Evolutionary conservation across 1,140 invertebrate species (phyloP).

Genomic region (Ceratitis capitata): DNA sequence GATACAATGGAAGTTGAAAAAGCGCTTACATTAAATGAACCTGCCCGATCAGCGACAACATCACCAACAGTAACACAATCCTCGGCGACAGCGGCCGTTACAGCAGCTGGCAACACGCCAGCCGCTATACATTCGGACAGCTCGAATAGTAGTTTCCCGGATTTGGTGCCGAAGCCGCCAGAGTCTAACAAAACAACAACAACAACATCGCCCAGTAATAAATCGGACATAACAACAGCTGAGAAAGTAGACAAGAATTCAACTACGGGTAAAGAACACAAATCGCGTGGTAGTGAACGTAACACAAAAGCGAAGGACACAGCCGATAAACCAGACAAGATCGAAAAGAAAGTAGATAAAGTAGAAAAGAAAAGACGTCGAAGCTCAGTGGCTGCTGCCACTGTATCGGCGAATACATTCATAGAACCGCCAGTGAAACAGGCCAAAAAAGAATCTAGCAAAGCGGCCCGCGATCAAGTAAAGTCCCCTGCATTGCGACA

Average conservation of each 20-base stretch:
- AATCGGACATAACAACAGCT: not conserved
- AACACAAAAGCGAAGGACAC: not conserved
- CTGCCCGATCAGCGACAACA: conserved; percentile 19
- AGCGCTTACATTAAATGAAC: not conserved
- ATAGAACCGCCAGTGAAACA: conserved; percentile 58
- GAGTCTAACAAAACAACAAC: not conserved
- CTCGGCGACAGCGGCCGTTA: not conserved
- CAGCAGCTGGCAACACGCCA: conserved; percentile 44
- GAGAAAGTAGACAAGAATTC: not conserved
- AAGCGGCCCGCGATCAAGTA: conserved; percentile 54
- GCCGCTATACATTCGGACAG: conserved; percentile 57
- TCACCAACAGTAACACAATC: not conserved
- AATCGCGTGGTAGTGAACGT: conserved; percentile 56
- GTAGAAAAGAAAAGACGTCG: conserved; percentile 70
- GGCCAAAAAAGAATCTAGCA: conserved; percentile 57
- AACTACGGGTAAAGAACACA: conserved; percentile 64
- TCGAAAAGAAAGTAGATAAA: conserved; percentile 65
- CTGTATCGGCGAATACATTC: conserved; percentile 46
- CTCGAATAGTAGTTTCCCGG: conserved; percentile 63
- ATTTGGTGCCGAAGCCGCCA: conserved; percentile 48
- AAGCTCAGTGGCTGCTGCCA: conserved; percentile 54
- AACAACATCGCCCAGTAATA: not conserved
- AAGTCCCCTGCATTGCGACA: conserved; percentile 57
- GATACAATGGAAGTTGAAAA: not conserved
- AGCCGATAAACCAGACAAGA: conserved; percentile 22